A percentile compares a stretch with the other conserved stretches of the same genome.
Evolutionary conservation across 2,113 vertebrate genomes (phyloP).

Genomic region (Macquaria australasica): DNA sequence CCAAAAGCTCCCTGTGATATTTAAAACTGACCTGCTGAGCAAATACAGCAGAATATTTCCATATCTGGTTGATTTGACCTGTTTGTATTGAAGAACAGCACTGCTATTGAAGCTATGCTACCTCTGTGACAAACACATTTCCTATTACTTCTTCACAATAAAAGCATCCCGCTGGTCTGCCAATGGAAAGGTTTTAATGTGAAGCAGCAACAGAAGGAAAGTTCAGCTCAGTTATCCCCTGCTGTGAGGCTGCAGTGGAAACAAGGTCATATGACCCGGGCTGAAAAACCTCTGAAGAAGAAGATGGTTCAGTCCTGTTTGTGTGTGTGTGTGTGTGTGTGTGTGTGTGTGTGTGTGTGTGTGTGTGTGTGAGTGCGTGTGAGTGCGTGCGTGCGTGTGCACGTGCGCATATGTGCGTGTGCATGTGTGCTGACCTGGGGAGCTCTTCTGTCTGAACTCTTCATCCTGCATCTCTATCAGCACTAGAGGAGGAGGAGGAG

Average conservation of each 20-base stretch:
- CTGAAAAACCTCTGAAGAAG: too few species aligned
- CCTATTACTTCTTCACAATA: not conserved
- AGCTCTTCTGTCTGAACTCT: conserved; percentile 87
- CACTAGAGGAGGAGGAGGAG: conserved; percentile 78
- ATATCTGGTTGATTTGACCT: too few species aligned
- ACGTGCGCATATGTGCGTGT: not conserved
- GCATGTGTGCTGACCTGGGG: conserved; percentile 82
- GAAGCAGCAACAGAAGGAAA: not conserved
- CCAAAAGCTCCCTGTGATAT: too few species aligned
- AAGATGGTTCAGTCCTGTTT: not conserved
- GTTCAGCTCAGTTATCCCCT: too few species aligned
- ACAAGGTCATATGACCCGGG: too few species aligned
- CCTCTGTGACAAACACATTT: too few species aligned
- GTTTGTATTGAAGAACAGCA: too few species aligned
- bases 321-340: not conserved
- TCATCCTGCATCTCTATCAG: conserved; percentile 90
- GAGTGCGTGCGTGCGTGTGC: not conserved
- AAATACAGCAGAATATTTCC: too few species aligned
- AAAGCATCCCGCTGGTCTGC: not conserved
- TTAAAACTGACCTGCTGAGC: too few species aligned
- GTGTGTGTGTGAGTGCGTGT: not conserved
- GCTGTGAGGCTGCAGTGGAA: too few species aligned
- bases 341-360: not conserved
- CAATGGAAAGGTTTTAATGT: not conserved
- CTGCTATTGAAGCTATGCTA: too few species aligned